A percentile compares a stretch with the other conserved stretches of the same genome.
These are phyloP conservation scores for Remorina albescens DNA, from an alignment of 2,797 vertebrate genomes.

Conservation along the genomic window DNA sequence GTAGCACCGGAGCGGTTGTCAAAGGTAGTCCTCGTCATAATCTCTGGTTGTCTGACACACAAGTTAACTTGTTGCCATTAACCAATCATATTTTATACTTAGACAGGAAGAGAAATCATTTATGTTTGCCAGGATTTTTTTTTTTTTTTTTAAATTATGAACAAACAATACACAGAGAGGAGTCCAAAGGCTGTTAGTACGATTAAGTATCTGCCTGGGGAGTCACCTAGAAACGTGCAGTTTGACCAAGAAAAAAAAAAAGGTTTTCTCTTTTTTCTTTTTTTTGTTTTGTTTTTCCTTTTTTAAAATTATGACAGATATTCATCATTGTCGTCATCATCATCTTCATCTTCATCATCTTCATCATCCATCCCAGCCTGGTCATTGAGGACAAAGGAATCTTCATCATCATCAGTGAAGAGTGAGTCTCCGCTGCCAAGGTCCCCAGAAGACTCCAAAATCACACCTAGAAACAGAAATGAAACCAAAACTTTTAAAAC, in stretches of 20 bases:
- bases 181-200: conserved; percentile 87
- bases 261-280: conserved; percentile 64
- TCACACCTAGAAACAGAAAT: conserved; percentile 75
- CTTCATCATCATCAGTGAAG: conserved; percentile 91
- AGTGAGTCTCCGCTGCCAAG: conserved; percentile 93
- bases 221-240: conserved; percentile 88
- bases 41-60: conserved; percentile 65
- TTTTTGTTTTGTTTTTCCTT: conserved; percentile 51
- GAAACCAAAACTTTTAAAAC: background rate
- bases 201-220: conserved; percentile 86
- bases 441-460: conserved; percentile 93
- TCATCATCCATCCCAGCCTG: conserved; percentile 87
- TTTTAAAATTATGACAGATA: conserved; percentile 87
- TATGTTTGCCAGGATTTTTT: conserved; percentile 80
- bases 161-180: conserved; percentile 92
- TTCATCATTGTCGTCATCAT: conserved; percentile 88
- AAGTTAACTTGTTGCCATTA: conserved; percentile 66
- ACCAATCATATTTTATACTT: conserved; percentile 69
- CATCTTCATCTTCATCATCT: conserved; percentile 89
- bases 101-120: conserved; percentile 86
- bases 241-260: conserved; percentile 83
- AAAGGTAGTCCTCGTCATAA: conserved; percentile 56
- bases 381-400: conserved; percentile 87
- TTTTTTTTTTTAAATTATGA: conserved; percentile 79
- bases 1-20: conserved; percentile 53